Percentiles rank a stretch among this genome's conserved stretches.
Evolutionary conservation across 2,797 vertebrate species (phyloP).

Genomic region (Coregonus sp.): DNA sequence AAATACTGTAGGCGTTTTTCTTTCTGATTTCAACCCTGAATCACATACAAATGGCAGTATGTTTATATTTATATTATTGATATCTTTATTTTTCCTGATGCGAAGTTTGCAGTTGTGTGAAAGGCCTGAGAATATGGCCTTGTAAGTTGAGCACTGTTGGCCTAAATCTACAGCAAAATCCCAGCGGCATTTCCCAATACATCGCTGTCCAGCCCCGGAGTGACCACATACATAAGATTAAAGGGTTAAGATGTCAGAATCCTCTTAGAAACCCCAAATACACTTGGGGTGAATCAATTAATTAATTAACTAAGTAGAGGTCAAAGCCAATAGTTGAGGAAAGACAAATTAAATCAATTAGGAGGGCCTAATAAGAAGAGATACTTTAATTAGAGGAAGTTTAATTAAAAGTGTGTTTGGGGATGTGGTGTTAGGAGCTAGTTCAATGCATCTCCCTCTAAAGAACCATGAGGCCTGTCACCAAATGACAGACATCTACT

Average conservation of each 20-base stretch:
- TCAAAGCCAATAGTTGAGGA: constrained; percentile 71
- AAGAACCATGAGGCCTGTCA: constrained; percentile 45
- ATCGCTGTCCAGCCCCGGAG: constrained; percentile 34
- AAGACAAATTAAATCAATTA: constrained; percentile 96
- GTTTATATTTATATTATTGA: neutral
- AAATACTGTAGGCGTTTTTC: neutral
- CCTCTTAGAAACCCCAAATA: no score
- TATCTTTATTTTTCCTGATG: neutral
- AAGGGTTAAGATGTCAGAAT: neutral
- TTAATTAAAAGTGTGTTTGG: constrained; percentile 87
- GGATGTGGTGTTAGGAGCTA: constrained; percentile 68
- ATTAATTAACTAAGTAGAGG: constrained; percentile 83
- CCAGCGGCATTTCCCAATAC: constrained; percentile 38
- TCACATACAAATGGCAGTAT: neutral
- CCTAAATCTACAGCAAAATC: constrained; percentile 18
- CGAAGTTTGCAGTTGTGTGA: no score
- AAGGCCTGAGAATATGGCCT: neutral
- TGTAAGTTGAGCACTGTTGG: neutral
- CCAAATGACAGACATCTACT: neutral
- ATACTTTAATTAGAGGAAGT: constrained; percentile 94
- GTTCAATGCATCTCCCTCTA: constrained; percentile 60
- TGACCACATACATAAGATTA: neutral
- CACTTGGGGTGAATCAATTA: constrained; percentile 53
- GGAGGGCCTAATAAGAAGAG: constrained; percentile 87
- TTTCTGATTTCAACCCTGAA: neutral